Evolutionary conservation across 2,113 vertebrate species (phyloP).

Genomic region (Alethe diademata): DNA sequence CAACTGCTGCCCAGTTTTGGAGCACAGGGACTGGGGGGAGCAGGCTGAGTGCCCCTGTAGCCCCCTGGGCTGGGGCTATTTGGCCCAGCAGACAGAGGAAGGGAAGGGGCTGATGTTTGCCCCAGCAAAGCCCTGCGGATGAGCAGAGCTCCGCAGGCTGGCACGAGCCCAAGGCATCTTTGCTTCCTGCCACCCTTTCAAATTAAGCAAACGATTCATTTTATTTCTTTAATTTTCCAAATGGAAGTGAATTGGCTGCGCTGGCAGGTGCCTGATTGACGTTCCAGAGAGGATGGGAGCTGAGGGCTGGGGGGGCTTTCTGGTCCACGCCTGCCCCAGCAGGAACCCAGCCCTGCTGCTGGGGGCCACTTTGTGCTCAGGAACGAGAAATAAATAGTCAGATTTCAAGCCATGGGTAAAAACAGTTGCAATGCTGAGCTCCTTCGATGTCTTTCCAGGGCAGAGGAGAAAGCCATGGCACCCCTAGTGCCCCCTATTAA

Average conservation of each 20-base stretch:
- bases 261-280: slow-evolving; percentile 59
- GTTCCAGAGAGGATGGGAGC: background rate
- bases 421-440: background rate
- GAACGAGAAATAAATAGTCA: accelerated
- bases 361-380: background rate
- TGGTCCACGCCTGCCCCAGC: accelerated
- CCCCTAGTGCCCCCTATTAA: background rate
- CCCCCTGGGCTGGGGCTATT: background rate
- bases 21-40: background rate
- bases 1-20: background rate
- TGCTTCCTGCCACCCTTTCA: slow-evolving; percentile 65
- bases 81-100: background rate
- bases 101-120: background rate
- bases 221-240: slow-evolving; percentile 71
- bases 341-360: background rate
- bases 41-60: background rate
- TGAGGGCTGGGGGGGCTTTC: background rate
- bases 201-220: slow-evolving; percentile 66
- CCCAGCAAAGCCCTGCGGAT: accelerated
- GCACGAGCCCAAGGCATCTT: background rate
- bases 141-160: background rate
- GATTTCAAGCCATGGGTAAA: background rate
- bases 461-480: background rate
- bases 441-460: background rate
- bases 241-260: slow-evolving; percentile 44